Percentiles rank a stretch among this genome's conserved stretches.
Conservation (phyloP, 2,113 vertebrate genomes). For the Mustela nigripes region DNA sequence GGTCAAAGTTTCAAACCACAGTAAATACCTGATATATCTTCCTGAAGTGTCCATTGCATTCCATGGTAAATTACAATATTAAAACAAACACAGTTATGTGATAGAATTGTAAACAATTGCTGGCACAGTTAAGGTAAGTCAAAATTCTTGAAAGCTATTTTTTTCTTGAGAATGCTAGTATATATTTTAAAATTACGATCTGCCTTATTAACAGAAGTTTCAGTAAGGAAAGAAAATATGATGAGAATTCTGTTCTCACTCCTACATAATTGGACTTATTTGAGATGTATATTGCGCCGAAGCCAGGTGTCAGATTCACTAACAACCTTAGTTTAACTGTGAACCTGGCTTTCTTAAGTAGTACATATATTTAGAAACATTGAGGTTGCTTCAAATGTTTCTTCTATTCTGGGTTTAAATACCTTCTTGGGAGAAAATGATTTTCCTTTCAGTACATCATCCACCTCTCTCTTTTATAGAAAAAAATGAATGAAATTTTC, state of each 20-base stretch:
- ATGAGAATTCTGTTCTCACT: neutral
- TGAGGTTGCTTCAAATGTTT: neutral
- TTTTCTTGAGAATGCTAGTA: neutral
- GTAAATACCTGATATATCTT: accelerated
- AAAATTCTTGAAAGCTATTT: neutral
- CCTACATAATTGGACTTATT: neutral
- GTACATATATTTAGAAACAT: neutral
- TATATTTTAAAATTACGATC: neutral
- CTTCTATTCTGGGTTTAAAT: neutral
- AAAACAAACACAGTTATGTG: neutral
- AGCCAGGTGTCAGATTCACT: neutral
- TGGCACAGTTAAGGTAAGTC: neutral
- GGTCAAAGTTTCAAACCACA: too few relatives aligned
- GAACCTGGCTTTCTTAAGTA: neutral
- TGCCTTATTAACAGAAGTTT: neutral
- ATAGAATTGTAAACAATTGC: neutral
- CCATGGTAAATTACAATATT: neutral
- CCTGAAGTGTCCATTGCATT: neutral
- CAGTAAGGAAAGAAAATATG: neutral
- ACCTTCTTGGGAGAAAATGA: neutral
- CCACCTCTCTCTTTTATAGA: neutral
- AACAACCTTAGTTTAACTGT: neutral
- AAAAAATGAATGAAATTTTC: neutral
- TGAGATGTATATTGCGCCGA: accelerated
- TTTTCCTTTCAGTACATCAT: neutral